Evolutionary conservation across 2,888 invertebrate genomes (phyloP).

Genomic region (Choristoneura rosaceana): DNA sequence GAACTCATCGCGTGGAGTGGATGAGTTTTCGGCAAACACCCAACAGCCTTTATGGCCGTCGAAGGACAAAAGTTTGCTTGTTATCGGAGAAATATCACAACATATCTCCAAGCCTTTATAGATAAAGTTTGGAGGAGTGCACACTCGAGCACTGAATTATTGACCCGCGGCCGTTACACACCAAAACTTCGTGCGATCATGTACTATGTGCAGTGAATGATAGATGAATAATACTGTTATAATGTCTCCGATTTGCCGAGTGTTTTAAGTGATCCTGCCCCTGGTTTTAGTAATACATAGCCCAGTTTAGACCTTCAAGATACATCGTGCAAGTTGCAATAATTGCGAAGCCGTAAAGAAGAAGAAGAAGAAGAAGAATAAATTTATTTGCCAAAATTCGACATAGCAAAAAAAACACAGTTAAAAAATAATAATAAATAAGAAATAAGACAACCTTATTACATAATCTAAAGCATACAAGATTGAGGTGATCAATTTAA

Average conservation of each 20-base stretch:
- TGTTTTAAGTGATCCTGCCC: too few species aligned
- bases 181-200: slow-evolving; percentile 1
- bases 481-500: too few species aligned
- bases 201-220: slow-evolving; percentile 1
- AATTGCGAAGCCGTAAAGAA: too few species aligned
- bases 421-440: too few species aligned
- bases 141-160: slow-evolving; percentile 58
- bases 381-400: too few species aligned
- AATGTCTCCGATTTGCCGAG: not conserved
- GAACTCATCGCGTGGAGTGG: slow-evolving; percentile 33
- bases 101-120: slow-evolving; percentile 74
- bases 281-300: too few species aligned
- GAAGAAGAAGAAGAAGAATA: too few species aligned
- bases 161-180: slow-evolving; percentile 46
- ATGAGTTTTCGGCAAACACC: slow-evolving; percentile 43
- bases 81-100: slow-evolving; percentile 80
- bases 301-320: too few species aligned
- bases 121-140: slow-evolving; percentile 71
- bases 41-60: slow-evolving; percentile 58
- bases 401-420: too few species aligned
- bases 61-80: slow-evolving; percentile 77
- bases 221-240: not conserved
- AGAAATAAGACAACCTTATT: too few species aligned
- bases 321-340: too few species aligned
- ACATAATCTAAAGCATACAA: too few species aligned